Evolutionary conservation across 2,888 invertebrate genomes (phyloP).

Genomic region (Dicyrtoma fusca): DNA sequence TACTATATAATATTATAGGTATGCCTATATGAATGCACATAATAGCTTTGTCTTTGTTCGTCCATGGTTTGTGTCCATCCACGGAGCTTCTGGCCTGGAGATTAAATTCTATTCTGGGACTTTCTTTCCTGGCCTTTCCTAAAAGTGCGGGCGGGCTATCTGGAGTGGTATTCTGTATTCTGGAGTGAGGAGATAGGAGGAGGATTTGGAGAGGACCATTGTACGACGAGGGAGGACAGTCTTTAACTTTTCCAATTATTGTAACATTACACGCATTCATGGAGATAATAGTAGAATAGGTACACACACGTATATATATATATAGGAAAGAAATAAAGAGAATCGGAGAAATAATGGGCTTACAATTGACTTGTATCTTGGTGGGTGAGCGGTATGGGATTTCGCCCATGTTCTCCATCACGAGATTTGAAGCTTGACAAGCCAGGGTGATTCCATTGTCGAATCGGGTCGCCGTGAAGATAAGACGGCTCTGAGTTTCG

Average conservation of each 20-base stretch:
- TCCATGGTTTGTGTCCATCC: no score
- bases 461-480: constrained; percentile 77
- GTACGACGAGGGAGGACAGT: neutral
- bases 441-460: constrained; percentile 79
- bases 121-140: neutral
- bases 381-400: constrained; percentile 73
- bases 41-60: no score
- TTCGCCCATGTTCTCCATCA: constrained; percentile 72
- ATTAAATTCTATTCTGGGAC: neutral
- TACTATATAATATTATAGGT: no score
- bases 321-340: neutral
- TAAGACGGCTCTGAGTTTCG: constrained; percentile 75
- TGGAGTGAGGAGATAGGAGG: neutral
- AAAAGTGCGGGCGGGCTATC: neutral
- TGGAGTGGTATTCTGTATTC: neutral
- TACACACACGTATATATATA: no score
- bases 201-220: constrained; percentile 16
- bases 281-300: no score
- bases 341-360: constrained; percentile 62
- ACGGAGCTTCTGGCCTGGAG: no score
- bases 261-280: no score
- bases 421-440: constrained; percentile 81
- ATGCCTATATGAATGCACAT: no score
- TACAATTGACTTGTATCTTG: constrained; percentile 83
- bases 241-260: constrained; percentile 3